Percentiles rank a stretch among this genome's conserved stretches.
Conservation (phyloP, 2,797 vertebrate genomes). For the Setipinna tenuifilis region DNA sequence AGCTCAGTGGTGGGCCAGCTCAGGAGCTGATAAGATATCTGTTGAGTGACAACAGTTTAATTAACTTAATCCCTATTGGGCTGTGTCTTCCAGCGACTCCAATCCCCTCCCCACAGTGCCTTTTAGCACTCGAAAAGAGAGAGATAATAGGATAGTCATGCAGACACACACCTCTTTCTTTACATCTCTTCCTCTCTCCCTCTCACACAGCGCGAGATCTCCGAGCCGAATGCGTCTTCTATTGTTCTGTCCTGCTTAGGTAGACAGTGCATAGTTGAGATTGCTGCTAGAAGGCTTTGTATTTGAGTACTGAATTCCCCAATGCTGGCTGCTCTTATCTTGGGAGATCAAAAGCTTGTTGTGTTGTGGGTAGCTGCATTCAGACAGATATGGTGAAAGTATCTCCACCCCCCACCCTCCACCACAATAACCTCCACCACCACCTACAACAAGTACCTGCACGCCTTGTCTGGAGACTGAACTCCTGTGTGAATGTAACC, state of each 20-base stretch:
- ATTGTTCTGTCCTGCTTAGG: slow-evolving; percentile 57
- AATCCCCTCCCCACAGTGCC: slow-evolving; percentile 32
- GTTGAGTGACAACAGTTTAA: slow-evolving; percentile 47
- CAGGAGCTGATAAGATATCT: slow-evolving; percentile 33
- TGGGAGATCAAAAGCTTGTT: slow-evolving; percentile 39
- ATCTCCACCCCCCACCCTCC: neutral
- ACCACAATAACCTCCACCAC: neutral
- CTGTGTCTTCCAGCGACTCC: slow-evolving; percentile 15
- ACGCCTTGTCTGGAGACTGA: neutral
- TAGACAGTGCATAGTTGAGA: slow-evolving; percentile 60
- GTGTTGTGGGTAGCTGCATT: neutral
- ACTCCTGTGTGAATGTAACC: neutral
- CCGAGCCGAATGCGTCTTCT: slow-evolving; percentile 45
- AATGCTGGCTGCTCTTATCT: slow-evolving; percentile 26
- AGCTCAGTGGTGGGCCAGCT: slow-evolving; percentile 31
- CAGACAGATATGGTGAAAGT: slow-evolving; percentile 31
- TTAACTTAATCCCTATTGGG: slow-evolving; percentile 45
- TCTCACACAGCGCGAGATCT: slow-evolving; percentile 46
- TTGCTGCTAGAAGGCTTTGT: slow-evolving; percentile 59
- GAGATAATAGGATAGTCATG: slow-evolving; percentile 42
- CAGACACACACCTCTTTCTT: slow-evolving; percentile 20
- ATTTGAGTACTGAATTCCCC: slow-evolving; percentile 17
- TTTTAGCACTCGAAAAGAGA: slow-evolving; percentile 36
- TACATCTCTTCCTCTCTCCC: slow-evolving; percentile 12
- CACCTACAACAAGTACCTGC: neutral